Evolutionary conservation across 2,888 invertebrate genomes (phyloP).

Genomic region (Parelbella ahira): DNA sequence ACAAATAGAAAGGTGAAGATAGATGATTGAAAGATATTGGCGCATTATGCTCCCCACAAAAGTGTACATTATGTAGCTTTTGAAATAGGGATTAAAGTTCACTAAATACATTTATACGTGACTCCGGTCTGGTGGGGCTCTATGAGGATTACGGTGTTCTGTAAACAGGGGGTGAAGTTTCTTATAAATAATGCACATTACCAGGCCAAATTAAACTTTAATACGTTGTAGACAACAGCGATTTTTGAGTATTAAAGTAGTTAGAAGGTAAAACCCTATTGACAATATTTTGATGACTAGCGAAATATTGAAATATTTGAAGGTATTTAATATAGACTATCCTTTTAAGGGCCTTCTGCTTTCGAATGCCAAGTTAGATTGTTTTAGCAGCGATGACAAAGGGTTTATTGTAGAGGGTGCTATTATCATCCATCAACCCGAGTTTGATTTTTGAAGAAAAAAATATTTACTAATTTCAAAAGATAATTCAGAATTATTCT

Average conservation of each 20-base stretch:
- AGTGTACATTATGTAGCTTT: not conserved
- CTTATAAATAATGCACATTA: constrained; percentile 33
- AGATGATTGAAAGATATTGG: too few species aligned
- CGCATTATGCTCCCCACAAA: too few species aligned
- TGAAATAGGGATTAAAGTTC: constrained; percentile 27
- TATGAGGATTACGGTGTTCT: constrained; percentile 42
- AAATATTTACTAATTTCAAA: too few species aligned
- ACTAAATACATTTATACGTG: constrained; percentile 36
- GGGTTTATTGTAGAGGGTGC: too few species aligned
- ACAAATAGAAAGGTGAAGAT: too few species aligned
- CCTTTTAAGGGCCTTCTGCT: constrained; percentile 5
- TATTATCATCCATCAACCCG: too few species aligned
- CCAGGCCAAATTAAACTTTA: constrained; percentile 34
- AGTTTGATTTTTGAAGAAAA: too few species aligned
- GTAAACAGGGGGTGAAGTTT: constrained; percentile 52
- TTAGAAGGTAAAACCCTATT: constrained; percentile 41
- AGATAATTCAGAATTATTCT: too few species aligned
- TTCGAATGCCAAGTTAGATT: not conserved
- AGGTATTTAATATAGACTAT: constrained; percentile 17
- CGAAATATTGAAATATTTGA: constrained; percentile 44
- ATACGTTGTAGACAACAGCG: constrained; percentile 25
- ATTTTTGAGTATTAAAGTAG: constrained; percentile 30
- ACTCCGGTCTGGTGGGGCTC: constrained; percentile 35
- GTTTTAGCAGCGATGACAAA: constrained; percentile 3
- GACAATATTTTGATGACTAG: constrained; percentile 62